Evolutionary conservation across 1,140 invertebrate genomes (phyloP), one percentile per base, ranked within the genome.

Genomic region (Heterodera schachtii): DNA sequence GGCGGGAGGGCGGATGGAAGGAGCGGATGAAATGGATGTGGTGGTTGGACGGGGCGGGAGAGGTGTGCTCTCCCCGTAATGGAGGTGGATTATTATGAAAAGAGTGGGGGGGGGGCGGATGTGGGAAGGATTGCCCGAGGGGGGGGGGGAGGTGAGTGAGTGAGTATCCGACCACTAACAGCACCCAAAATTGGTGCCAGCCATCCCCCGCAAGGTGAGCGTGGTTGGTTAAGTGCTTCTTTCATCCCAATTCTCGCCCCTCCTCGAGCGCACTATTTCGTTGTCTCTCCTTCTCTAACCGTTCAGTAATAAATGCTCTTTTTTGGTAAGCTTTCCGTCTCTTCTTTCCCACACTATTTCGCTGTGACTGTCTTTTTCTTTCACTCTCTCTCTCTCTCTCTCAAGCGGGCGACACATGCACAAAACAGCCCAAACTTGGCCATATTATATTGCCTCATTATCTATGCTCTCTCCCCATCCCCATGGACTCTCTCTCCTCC

Each of bases 1-100:
- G 47, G 47, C 4, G 47, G 47, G 9, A 9, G 9, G 69, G 57
- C 3, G 46, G 73, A 75, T n/a, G 4, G 73, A 19, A 19, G 73
- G 73, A 75, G 57, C 57, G 73, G 57, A 44, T 5, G 43, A 44
- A 75, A 75, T 5, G 46, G 4, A 75, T 52, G n/a, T n/a, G n/a
- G n/a, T n/a, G 73, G 57, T 52, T 75, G 46, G 73, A 49, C 47
- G 4, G 4, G 44, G 70, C n/a, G 49, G 49, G 49, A 19, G 8
- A 8, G 3, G 71, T 4, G 71, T 16, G 13, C 57, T 60, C 57
- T 16, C 19, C 57, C 19, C 57, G 16, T 43, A 46, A 71, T 71
- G 69, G 69, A 31, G 44, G 4, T 8, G 69, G 69, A 71, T 71
- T 43, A 71, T 71, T 41, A 71, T 46, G 66, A 6, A 21, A 5